Percentiles rank a stretch among this genome's conserved stretches.
These are phyloP conservation scores for Pecten maximus DNA, from an alignment of 2,888 invertebrate species.

Conservation along the genomic window DNA sequence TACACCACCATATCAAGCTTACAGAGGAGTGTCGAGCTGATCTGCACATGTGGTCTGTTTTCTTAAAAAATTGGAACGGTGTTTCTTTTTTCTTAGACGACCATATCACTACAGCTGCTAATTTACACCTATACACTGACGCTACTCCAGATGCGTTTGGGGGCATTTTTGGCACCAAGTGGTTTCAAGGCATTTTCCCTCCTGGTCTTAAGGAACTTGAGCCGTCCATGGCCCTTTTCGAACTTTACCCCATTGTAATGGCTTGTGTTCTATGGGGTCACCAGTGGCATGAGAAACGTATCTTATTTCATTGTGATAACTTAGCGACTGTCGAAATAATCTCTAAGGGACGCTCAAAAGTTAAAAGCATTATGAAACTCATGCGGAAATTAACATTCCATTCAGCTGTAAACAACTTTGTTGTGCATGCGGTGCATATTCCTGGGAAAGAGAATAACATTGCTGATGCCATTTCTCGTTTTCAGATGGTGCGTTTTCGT, in stretches of 20 bases:
- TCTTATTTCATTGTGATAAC: no score
- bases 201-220: not conserved
- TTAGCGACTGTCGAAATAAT: conserved; percentile 49
- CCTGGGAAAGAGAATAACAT: conserved; percentile 42
- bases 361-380: conserved; percentile 48
- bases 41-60: no score
- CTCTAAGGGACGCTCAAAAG: conserved; percentile 44
- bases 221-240: conserved; percentile 43
- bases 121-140: conserved; percentile 50
- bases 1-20: no score
- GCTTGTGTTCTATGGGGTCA: no score
- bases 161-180: conserved; percentile 44
- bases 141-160: no score
- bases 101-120: conserved; percentile 39
- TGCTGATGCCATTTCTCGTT: conserved; percentile 54
- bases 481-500: conserved; percentile 48
- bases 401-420: conserved; percentile 44
- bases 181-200: conserved; percentile 55
- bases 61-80: conserved; percentile 53
- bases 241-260: no score
- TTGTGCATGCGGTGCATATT: conserved; percentile 47
- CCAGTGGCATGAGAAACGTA: no score
- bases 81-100: conserved; percentile 54
- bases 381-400: conserved; percentile 46
- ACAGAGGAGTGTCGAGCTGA: no score